Percentiles rank a stretch among this genome's conserved stretches.
Conservation (phyloP, 2,113 vertebrate genomes). For the Cettia cetti region DNA sequence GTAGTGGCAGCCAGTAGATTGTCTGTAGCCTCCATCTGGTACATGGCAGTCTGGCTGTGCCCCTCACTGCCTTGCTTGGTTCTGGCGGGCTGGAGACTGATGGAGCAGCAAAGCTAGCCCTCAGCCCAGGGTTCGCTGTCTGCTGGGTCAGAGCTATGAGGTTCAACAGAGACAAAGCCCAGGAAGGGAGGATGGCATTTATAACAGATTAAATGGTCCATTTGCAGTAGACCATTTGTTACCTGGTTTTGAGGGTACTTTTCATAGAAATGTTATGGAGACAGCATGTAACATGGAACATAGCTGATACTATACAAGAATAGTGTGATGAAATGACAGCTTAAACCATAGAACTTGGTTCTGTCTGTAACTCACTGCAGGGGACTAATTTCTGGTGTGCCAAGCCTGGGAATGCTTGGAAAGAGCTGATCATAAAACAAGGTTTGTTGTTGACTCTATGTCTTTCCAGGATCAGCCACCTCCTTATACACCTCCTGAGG, state of each 20-base stretch:
- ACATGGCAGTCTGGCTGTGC: not conserved
- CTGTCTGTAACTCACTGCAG: not conserved
- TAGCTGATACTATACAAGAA: not conserved
- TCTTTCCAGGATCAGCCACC: conserved; percentile 79
- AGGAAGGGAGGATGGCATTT: not conserved
- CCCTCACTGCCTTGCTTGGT: not conserved
- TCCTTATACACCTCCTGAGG: conserved; percentile 77
- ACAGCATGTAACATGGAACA: not conserved
- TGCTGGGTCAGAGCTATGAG: not conserved
- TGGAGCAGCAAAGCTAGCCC: not conserved
- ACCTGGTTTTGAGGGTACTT: not conserved
- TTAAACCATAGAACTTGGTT: not conserved
- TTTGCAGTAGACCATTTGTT: not conserved
- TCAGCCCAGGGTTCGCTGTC: not conserved
- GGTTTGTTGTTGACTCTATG: not conserved
- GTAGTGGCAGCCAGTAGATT: not conserved
- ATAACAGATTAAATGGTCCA: not conserved
- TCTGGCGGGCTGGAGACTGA: not conserved
- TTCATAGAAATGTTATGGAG: not conserved
- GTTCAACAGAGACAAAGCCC: not conserved
- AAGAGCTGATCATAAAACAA: not conserved
- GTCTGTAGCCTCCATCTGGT: not conserved
- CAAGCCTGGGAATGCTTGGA: not conserved
- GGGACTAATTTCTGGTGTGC: not conserved
- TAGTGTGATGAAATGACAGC: not conserved